Conservation (phyloP, 2,888 invertebrate species). For the Phorcus lineatus region DNA sequence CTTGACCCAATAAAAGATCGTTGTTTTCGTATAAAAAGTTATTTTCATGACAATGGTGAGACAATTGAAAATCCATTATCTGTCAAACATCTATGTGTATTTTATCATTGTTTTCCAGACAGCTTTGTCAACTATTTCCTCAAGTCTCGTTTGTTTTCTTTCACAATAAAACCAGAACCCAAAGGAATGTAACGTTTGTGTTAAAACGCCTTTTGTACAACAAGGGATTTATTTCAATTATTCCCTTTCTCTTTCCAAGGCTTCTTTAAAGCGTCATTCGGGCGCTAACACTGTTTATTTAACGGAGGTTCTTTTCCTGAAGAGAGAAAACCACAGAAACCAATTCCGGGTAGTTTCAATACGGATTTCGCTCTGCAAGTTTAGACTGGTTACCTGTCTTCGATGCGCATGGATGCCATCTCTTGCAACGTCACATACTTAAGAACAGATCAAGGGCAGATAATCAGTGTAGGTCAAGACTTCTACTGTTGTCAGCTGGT, state of each 20-base stretch:
- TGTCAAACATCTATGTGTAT: no score
- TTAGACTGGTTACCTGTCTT: no score
- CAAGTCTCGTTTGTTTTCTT: neutral
- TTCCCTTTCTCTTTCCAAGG: neutral
- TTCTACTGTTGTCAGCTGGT: neutral
- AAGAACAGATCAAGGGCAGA: no score
- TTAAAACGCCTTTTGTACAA: conserved; percentile 1
- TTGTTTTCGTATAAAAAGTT: no score
- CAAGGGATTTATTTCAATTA: conserved; percentile 14
- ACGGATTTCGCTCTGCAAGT: no score
- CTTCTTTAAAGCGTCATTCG: neutral
- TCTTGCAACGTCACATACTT: no score
- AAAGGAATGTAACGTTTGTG: conserved; percentile 4
- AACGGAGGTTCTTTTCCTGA: neutral
- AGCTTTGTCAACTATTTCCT: neutral
- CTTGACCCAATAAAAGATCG: no score
- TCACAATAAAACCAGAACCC: neutral
- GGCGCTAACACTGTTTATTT: neutral
- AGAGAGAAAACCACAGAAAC: neutral
- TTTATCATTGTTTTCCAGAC: neutral
- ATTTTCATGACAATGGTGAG: no score
- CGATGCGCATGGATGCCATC: neutral
- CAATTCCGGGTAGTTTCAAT: neutral
- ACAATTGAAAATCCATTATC: no score
- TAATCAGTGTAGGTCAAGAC: neutral